Evolutionary conservation across 2,113 vertebrate genomes (phyloP).

Genomic region (Ptilonorhynchus violaceus): DNA sequence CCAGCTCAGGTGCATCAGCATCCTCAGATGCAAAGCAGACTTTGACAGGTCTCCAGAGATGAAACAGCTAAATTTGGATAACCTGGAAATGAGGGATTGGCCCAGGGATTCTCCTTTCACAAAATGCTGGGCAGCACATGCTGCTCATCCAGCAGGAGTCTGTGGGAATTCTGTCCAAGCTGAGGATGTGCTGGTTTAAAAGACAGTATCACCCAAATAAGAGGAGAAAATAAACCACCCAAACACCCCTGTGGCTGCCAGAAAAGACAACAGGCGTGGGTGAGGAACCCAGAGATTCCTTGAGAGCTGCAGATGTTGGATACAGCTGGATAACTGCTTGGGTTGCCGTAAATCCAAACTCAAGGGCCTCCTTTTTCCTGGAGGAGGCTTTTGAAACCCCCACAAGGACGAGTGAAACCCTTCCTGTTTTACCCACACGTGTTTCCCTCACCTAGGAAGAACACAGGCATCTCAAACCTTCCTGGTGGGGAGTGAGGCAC

Average conservation of each 20-base stretch:
- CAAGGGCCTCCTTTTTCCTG: background rate
- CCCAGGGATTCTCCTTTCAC: background rate
- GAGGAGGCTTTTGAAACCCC: background rate
- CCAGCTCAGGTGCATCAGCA: background rate
- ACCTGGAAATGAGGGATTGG: background rate
- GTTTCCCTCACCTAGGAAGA: background rate
- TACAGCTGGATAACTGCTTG: background rate
- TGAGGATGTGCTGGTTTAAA: background rate
- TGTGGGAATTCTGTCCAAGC: background rate
- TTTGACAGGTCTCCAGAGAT: background rate
- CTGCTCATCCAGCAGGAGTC: background rate
- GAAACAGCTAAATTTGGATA: background rate
- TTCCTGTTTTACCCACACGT: background rate
- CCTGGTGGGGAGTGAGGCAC: background rate
- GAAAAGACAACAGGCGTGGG: background rate
- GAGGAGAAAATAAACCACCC: background rate
- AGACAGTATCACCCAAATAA: background rate
- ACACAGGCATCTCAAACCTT: background rate
- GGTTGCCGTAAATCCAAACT: background rate
- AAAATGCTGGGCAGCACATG: background rate
- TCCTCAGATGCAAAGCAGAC: background rate
- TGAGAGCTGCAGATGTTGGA: background rate
- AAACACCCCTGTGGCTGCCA: background rate
- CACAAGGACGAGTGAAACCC: background rate
- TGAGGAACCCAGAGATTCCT: background rate